Percentiles rank a stretch among this genome's conserved stretches.
These are phyloP conservation scores for Drosophila bocki DNA, from an alignment of 1,140 invertebrate genomes.

Conservation along the genomic window DNA sequence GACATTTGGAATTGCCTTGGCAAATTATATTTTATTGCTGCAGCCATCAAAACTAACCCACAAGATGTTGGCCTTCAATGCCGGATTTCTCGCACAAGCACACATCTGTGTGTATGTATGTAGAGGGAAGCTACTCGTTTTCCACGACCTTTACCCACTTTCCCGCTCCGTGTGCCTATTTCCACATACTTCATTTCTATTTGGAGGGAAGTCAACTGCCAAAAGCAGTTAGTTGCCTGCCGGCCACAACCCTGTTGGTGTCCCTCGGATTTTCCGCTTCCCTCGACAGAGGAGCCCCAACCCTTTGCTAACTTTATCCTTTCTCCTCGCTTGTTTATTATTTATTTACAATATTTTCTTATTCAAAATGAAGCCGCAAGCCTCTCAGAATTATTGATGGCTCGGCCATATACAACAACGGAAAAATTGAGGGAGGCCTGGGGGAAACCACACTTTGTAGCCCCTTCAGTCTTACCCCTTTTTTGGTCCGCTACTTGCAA, in stretches of 20 bases:
- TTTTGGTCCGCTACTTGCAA: constrained; percentile 26
- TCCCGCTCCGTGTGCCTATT: constrained; percentile 40
- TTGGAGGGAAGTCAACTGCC: constrained; percentile 61
- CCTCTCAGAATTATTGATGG: constrained; percentile 77
- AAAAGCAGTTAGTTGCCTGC: constrained; percentile 66
- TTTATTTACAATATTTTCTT: constrained; percentile 83
- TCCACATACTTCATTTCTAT: constrained; percentile 72
- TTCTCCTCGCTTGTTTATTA: constrained; percentile 58
- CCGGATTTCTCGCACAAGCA: constrained; percentile 2
- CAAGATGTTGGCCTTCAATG: constrained; percentile 57
- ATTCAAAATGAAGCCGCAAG: constrained; percentile 81
- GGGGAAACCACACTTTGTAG: constrained; percentile 3
- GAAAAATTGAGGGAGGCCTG: constrained; percentile 6
- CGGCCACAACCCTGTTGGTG: constrained; percentile 49
- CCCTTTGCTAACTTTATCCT: constrained; percentile 15
- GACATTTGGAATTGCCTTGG: constrained; percentile 59
- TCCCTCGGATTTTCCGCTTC: background rate
- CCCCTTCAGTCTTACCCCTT: constrained; percentile 8
- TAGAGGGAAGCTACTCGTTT: constrained; percentile 1
- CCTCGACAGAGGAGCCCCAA: background rate
- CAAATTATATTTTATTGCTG: constrained; percentile 70
- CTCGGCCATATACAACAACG: constrained; percentile 38
- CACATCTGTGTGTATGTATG: background rate
- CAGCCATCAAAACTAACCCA: constrained; percentile 61
- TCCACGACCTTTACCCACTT: constrained; percentile 4